Evolutionary conservation across 2,888 invertebrate species (phyloP), one percentile per base, ranked within the genome.

Genomic region (Hipparchia semele): DNA sequence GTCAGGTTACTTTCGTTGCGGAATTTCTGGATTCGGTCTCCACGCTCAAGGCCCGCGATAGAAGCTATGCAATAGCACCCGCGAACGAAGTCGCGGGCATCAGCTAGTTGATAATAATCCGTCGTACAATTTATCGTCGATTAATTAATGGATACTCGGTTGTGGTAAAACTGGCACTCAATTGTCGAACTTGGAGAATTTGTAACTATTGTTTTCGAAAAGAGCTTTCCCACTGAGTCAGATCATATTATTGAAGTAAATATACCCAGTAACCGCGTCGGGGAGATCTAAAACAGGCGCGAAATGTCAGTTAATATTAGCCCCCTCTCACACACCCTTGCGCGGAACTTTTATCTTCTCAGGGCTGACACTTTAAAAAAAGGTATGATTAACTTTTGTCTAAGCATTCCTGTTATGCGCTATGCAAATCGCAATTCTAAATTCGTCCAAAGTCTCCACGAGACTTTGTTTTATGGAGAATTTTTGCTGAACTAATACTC

Each of bases 291-390:
- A 82, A 82, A 80, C 81, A 81, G 80, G 79, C 53, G 71, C 64
- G 75, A 80, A 83, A 83, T 83, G 83, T 82, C 83, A 83, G 81
- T 77, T 82, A 82, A 80, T 80, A 79, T 80, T 82, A 83, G 80
- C 73, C 75, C 70, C 69, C 72, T 62, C 74, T 67, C 49, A 46
- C 65, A 58, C 65, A 51, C 68, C 58, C 72, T 72, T 71, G 75
- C 23, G 23, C 23, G 23, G 23, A 39, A 23, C 59, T 33, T 60
- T 60, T 39, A 6, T 39, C 39, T 39, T 60, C 12, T 60, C 12
- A 6, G 58, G 9, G 39, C 39, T 59, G 59, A 33, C 73, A 73
- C 75, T 71, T 6, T 58, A 4, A 59, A 23, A 59, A 59, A 59
- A 23, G 23, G 33, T 59, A 59, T 59, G 33, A 59, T 13, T 59